Percentiles rank a stretch among this genome's conserved stretches.
Conservation (phyloP, 2,888 invertebrate species). For the Synanthedon myopaeformis region DNA sequence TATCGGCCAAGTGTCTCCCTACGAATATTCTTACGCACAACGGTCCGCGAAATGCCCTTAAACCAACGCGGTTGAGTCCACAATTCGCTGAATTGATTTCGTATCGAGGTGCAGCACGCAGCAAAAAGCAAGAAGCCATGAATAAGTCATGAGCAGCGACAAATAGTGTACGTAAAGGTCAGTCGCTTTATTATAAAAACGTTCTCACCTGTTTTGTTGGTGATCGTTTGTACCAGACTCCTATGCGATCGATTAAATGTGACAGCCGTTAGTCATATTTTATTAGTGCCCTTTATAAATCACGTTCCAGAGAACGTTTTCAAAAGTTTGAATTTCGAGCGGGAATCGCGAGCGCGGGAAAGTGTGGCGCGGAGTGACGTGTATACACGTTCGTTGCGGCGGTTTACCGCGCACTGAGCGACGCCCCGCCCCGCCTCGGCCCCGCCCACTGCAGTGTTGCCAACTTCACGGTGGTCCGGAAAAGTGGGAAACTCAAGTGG, state of each 20-base stretch:
- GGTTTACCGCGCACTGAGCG: constrained; percentile 26
- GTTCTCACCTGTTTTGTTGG: constrained; percentile 46
- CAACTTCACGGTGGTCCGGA: constrained; percentile 47
- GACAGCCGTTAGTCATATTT: neutral
- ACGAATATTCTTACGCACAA: neutral
- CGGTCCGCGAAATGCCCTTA: neutral
- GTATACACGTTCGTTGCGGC: constrained; percentile 5
- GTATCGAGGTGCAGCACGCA: constrained; percentile 3
- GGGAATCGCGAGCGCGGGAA: constrained; percentile 30
- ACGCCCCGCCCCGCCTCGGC: constrained; percentile 40
- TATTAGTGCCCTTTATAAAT: neutral
- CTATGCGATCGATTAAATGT: neutral
- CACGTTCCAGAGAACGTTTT: neutral
- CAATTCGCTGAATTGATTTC: constrained; percentile 4
- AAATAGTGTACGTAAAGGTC: constrained; percentile 62
- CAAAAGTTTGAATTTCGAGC: constrained; percentile 12
- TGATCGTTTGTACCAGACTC: neutral
- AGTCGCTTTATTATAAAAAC: constrained; percentile 51
- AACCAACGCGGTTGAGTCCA: constrained; percentile 13
- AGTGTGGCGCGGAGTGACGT: constrained; percentile 28
- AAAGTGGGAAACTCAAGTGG: constrained; percentile 51
- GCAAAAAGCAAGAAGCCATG: constrained; percentile 51
- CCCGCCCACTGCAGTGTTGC: constrained; percentile 44
- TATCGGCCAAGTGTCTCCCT: constrained; percentile 29
- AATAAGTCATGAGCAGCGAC: constrained; percentile 60